Evolutionary conservation across 2,797 vertebrate species (phyloP).

Genomic region (Pygocentrus nattereri): DNA sequence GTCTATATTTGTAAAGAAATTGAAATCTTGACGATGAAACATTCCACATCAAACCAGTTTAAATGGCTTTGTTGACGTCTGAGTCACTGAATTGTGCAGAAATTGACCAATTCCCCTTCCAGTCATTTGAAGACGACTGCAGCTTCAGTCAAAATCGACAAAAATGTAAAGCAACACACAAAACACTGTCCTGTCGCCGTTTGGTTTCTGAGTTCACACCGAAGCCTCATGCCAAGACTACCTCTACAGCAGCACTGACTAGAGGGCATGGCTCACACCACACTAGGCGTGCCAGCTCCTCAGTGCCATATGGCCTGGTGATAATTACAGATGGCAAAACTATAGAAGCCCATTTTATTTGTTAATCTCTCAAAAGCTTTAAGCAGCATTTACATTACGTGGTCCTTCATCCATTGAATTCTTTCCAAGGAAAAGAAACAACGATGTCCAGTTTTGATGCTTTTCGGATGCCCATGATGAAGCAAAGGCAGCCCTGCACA

Average conservation of each 20-base stretch:
- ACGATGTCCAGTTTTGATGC: background rate
- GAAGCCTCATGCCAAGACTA: background rate
- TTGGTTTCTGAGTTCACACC: background rate
- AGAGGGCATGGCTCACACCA: constrained; percentile 11
- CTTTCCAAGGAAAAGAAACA: background rate
- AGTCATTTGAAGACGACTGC: too few relatives aligned
- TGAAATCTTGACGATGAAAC: too few relatives aligned
- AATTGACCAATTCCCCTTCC: too few relatives aligned
- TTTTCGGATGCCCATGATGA: background rate
- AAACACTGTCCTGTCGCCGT: too few relatives aligned
- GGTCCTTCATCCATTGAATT: background rate
- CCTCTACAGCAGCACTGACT: constrained; percentile 3
- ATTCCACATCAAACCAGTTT: too few relatives aligned
- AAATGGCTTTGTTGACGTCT: too few relatives aligned
- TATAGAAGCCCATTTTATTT: constrained; percentile 9
- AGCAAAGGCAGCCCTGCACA: background rate
- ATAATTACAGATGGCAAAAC: constrained; percentile 57
- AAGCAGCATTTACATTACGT: background rate
- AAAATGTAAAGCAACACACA: too few relatives aligned
- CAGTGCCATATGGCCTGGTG: constrained; percentile 60
- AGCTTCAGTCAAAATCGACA: too few relatives aligned
- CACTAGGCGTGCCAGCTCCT: constrained; percentile 29
- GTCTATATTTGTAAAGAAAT: too few relatives aligned
- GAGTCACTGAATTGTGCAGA: too few relatives aligned
- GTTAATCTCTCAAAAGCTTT: background rate